Evolutionary conservation across 2,113 vertebrate genomes (phyloP).

Genomic region (Phyllostomus discolor): DNA sequence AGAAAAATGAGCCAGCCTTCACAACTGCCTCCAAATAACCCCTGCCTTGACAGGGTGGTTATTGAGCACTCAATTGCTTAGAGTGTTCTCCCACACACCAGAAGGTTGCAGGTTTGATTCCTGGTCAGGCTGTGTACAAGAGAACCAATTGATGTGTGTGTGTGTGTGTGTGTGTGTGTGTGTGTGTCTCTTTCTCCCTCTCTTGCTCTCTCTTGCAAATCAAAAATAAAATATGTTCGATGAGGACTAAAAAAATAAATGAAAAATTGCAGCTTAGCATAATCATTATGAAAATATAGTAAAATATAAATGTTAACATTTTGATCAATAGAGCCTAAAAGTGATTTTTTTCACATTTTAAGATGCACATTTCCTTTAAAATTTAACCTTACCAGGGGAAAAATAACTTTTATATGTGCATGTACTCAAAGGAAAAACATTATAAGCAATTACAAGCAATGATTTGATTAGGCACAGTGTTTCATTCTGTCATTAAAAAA

Average conservation of each 20-base stretch:
- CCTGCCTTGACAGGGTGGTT: too few species aligned
- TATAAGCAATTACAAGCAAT: neutral
- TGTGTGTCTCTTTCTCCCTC: too few species aligned
- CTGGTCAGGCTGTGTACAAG: too few species aligned
- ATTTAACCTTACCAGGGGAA: neutral
- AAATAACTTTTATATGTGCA: neutral
- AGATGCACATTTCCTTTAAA: neutral
- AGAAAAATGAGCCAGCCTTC: neutral
- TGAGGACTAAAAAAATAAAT: neutral
- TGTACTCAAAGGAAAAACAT: neutral
- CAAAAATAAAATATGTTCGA: too few species aligned
- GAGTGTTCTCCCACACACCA: too few species aligned
- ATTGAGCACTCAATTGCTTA: too few species aligned
- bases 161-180: too few species aligned
- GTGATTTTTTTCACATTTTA: neutral
- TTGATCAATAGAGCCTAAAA: neutral
- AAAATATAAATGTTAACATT: neutral
- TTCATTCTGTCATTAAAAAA: slow-evolving; percentile 7
- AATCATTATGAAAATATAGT: neutral
- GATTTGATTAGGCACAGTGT: neutral
- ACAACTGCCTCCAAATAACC: neutral
- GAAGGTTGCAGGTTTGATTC: too few species aligned
- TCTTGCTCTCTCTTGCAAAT: too few species aligned
- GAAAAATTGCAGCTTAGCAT: neutral
- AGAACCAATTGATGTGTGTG: too few species aligned